These are phyloP conservation scores for Melinaea menophilus DNA, from an alignment of 2,888 invertebrate genomes.

Conservation along the genomic window DNA sequence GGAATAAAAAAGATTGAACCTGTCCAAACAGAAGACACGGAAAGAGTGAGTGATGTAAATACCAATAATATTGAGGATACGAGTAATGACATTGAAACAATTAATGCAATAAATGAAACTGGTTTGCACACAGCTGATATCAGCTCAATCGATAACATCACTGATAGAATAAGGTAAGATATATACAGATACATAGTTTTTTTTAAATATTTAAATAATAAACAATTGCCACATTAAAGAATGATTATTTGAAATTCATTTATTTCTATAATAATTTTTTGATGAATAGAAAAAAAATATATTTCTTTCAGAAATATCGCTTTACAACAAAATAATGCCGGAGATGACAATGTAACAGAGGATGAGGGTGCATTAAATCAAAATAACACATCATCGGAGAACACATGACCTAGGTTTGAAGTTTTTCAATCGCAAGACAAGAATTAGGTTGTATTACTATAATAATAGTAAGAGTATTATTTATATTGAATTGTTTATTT, in stretches of 20 bases:
- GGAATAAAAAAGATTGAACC: slow-evolving; percentile 53
- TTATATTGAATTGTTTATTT: neutral
- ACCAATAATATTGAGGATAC: slow-evolving; percentile 7
- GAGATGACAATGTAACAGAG: neutral
- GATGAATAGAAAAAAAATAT: neutral
- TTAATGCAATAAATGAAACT: neutral
- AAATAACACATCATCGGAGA: slow-evolving; percentile 5
- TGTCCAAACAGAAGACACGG: slow-evolving; percentile 22
- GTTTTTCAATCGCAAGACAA: neutral
- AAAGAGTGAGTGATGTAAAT: slow-evolving; percentile 19
- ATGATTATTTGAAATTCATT: neutral
- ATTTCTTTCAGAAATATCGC: slow-evolving; percentile 17
- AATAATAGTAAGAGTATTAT: neutral
- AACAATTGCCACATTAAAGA: neutral
- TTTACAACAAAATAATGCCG: slow-evolving; percentile 8
- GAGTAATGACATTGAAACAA: neutral
- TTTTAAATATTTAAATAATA: no score
- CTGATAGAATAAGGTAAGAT: slow-evolving; percentile 30
- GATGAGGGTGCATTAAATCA: neutral
- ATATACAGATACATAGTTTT: neutral
- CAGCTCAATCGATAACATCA: slow-evolving; percentile 24
- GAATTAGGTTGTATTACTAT: neutral
- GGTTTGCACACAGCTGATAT: slow-evolving; percentile 1
- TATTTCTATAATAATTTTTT: neutral
- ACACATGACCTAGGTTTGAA: slow-evolving; percentile 2